phyloP scores from a whole-genome alignment of 1,140 invertebrate species.

The Octopus sinensis region DNA sequence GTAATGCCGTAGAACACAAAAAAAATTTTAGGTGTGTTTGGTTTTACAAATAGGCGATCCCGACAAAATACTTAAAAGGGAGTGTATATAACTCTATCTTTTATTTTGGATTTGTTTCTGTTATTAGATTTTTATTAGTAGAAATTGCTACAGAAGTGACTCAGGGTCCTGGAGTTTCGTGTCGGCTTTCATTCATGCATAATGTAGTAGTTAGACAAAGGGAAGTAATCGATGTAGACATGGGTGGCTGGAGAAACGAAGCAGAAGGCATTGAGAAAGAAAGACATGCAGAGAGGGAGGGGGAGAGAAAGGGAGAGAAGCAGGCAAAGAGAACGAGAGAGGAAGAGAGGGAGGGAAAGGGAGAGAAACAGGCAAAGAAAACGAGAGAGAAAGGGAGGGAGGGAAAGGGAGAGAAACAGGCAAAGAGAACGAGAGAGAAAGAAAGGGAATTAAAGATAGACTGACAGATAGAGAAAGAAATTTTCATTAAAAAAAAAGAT shows the following conservation, averaged over 20 bases:
- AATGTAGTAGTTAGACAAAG: neutral
- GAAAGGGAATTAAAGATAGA: neutral
- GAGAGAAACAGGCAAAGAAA: neutral
- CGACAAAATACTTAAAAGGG: too few species aligned
- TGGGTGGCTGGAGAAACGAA: neutral
- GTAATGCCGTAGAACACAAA: too few species aligned
- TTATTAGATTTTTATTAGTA: too few species aligned
- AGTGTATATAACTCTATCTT: too few species aligned
- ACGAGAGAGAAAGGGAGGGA: neutral
- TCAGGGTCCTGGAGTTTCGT: too few species aligned
- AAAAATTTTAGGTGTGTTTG: too few species aligned
- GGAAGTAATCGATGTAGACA: neutral
- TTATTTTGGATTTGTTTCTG: too few species aligned
- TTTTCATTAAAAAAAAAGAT: neutral
- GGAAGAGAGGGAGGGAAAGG: neutral
- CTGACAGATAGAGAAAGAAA: neutral
- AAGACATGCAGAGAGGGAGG: neutral
- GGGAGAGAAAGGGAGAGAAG: neutral
- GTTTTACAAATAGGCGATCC: too few species aligned
- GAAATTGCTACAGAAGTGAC: too few species aligned
- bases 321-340: neutral
- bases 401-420: neutral
- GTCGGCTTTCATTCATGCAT: too few species aligned
- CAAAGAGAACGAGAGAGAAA: neutral
- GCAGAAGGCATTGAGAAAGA: neutral